These are phyloP conservation scores for Bergia sp. DNA, from an alignment of 92 coral and sea anemone genomes.

Conservation along the genomic window DNA sequence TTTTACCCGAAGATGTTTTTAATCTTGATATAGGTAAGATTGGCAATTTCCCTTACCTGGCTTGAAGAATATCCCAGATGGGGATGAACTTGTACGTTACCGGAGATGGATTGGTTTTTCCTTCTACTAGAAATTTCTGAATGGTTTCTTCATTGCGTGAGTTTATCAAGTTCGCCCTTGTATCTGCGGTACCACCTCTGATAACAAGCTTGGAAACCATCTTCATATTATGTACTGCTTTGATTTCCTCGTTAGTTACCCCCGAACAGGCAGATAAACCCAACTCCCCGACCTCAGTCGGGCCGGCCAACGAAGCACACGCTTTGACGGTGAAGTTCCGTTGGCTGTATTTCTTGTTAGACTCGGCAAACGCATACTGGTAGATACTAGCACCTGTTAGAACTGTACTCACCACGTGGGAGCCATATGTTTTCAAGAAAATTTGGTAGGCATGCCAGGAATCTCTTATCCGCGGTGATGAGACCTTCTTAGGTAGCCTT, in stretches of 20 bases:
- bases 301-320: slow-evolving; percentile 57
- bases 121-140: slow-evolving; percentile 28
- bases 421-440: slow-evolving; percentile 60
- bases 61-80: slow-evolving; percentile 41
- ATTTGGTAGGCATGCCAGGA: slow-evolving; percentile 58
- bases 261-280: slow-evolving; percentile 66
- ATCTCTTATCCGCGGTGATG: slow-evolving; percentile 30
- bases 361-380: slow-evolving; percentile 66
- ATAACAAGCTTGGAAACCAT: slow-evolving; percentile 37
- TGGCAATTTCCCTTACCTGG: background rate
- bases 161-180: slow-evolving; percentile 35
- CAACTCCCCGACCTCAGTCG: slow-evolving; percentile 21
- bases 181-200: slow-evolving; percentile 35
- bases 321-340: slow-evolving; percentile 69
- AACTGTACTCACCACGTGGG: slow-evolving; percentile 62
- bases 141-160: background rate
- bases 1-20: too few relatives aligned
- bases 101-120: slow-evolving; percentile 34
- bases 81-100: slow-evolving; percentile 30
- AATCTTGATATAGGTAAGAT: too few relatives aligned
- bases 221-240: slow-evolving; percentile 8
- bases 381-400: slow-evolving; percentile 62
- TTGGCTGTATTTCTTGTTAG: slow-evolving; percentile 14
- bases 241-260: slow-evolving; percentile 51
- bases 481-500: slow-evolving; percentile 26